phyloP scores from a whole-genome alignment of 2,113 vertebrate species.

The Phodopus roborovskii region DNA sequence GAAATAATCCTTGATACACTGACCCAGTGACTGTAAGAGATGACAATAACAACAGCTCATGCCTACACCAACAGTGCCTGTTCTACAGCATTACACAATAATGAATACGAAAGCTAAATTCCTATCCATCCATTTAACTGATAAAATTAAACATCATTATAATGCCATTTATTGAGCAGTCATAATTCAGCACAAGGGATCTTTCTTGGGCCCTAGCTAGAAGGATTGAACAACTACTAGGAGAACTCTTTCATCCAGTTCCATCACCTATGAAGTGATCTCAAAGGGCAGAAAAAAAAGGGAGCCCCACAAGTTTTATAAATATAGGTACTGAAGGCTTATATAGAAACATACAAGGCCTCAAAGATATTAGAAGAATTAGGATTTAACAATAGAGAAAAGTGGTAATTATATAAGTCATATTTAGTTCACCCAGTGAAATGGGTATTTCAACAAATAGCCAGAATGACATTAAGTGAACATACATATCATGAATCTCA shows the following conservation, averaged over 20 bases:
- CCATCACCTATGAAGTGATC: slow-evolving; percentile 16
- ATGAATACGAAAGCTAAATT: slow-evolving; percentile 59
- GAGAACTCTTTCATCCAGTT: slow-evolving; percentile 50
- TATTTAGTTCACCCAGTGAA: slow-evolving; percentile 82
- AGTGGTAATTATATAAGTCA: background rate
- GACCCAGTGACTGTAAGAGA: background rate
- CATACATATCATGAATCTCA: slow-evolving; percentile 63
- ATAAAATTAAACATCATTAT: slow-evolving; percentile 71
- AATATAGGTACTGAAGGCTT: background rate
- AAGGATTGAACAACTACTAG: slow-evolving; percentile 52
- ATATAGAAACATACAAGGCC: background rate
- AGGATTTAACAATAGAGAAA: slow-evolving; percentile 25
- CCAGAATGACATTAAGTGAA: slow-evolving; percentile 55
- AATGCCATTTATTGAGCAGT: slow-evolving; percentile 46
- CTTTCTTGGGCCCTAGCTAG: slow-evolving; percentile 19
- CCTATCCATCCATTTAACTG: slow-evolving; percentile 61
- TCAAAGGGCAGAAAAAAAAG: slow-evolving; percentile 24
- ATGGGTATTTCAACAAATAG: slow-evolving; percentile 61
- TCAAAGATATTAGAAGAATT: background rate
- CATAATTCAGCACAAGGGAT: slow-evolving; percentile 22
- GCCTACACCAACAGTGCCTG: background rate
- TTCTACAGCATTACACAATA: slow-evolving; percentile 36
- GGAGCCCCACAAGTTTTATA: background rate
- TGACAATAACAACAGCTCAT: background rate
- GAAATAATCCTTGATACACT: background rate